These are phyloP conservation scores for Pelusios castaneus DNA, from an alignment of 2,113 vertebrate species.

Conservation along the genomic window DNA sequence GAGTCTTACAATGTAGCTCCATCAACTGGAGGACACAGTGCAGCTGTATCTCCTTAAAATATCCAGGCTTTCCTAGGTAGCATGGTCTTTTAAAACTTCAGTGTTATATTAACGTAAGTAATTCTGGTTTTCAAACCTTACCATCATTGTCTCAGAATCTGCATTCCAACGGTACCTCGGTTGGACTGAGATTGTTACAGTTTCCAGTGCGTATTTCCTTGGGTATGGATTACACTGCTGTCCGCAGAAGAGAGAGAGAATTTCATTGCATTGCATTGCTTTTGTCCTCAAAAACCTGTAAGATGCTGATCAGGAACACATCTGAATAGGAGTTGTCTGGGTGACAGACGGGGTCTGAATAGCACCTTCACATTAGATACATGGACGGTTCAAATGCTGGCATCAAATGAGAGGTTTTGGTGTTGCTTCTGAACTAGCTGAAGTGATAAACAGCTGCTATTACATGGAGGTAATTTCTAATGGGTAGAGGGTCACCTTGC, in stretches of 20 bases:
- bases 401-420: background rate
- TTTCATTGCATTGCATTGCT: accelerated
- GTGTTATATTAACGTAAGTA: background rate
- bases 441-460: no score
- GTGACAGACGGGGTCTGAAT: background rate
- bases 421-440: background rate
- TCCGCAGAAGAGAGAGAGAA: background rate
- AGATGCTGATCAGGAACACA: background rate
- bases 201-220: background rate
- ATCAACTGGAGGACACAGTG: accelerated
- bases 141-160: background rate
- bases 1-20: background rate
- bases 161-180: no score
- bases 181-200: background rate
- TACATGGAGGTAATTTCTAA: accelerated
- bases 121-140: background rate
- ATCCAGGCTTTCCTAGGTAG: background rate
- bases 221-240: background rate
- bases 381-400: no score
- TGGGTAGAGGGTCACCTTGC: background rate
- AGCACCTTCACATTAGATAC: accelerated
- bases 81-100: background rate
- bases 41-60: background rate
- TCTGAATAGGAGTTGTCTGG: accelerated
- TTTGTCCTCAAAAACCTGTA: accelerated